phyloP scores from a whole-genome alignment of 1,140 invertebrate genomes.

The Aphaenogaster floridana region DNA sequence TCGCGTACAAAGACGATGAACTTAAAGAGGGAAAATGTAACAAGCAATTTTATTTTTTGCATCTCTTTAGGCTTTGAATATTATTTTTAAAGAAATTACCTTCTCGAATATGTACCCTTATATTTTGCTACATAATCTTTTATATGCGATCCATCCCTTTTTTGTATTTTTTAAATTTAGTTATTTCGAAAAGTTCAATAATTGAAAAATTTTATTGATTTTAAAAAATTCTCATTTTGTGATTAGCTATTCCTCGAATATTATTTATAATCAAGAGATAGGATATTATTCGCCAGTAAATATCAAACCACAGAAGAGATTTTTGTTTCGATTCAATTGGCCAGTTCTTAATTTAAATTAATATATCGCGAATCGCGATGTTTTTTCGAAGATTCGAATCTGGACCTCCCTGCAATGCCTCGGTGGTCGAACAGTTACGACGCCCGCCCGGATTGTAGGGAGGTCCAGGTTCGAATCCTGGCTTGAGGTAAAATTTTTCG shows the following conservation, averaged over 20 bases:
- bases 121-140: not conserved
- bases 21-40: not conserved
- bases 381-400: no score
- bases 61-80: not conserved
- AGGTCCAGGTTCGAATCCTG: no score
- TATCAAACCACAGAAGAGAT: no score
- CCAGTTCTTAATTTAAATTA: no score
- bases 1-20: not conserved
- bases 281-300: no score
- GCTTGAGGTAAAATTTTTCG: no score
- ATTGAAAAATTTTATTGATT: not conserved
- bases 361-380: no score
- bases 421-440: no score
- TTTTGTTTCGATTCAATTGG: no score
- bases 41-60: not conserved
- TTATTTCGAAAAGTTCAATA: not conserved
- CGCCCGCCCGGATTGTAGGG: no score
- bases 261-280: no score
- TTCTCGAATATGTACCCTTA: not conserved
- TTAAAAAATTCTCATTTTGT: not conserved
- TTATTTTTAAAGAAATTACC: not conserved
- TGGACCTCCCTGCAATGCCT: no score
- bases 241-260: not conserved
- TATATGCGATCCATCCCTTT: not conserved
- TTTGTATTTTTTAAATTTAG: not conserved